Percentiles rank a stretch among this genome's conserved stretches.
Conservation (phyloP, 2,113 vertebrate species). For the Emberiza fucata region DNA sequence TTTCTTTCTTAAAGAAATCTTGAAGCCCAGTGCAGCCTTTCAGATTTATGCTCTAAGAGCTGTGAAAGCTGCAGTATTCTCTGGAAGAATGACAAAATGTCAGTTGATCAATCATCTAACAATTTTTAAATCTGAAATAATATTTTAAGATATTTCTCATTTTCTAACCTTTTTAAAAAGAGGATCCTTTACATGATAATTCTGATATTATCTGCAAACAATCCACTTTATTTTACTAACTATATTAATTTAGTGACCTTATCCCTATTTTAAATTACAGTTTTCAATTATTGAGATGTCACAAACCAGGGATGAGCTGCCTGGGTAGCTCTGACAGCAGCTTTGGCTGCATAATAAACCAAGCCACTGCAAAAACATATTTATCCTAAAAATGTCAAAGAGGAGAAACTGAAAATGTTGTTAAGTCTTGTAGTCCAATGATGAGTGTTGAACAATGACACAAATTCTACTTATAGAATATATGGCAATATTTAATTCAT, state of each 20-base stretch:
- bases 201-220: not conserved
- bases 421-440: not conserved
- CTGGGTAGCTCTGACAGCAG: not conserved
- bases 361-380: not conserved
- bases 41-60: not conserved
- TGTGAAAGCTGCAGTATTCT: not conserved
- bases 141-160: not conserved
- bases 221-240: not conserved
- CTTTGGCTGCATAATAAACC: not conserved
- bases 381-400: constrained; percentile 45
- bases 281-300: not conserved
- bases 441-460: not conserved
- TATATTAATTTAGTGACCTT: not conserved
- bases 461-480: constrained; percentile 30
- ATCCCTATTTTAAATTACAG: not conserved
- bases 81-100: not conserved
- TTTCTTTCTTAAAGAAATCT: constrained; percentile 2
- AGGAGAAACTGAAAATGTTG: not conserved
- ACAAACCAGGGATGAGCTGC: not conserved
- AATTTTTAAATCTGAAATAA: not conserved
- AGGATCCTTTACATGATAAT: not conserved
- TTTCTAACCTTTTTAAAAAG: not conserved
- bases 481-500: constrained; percentile 43
- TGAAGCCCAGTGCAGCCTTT: not conserved
- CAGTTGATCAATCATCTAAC: not conserved